Conservation (phyloP, 1,140 invertebrate species). For the Ips nitidus region DNA sequence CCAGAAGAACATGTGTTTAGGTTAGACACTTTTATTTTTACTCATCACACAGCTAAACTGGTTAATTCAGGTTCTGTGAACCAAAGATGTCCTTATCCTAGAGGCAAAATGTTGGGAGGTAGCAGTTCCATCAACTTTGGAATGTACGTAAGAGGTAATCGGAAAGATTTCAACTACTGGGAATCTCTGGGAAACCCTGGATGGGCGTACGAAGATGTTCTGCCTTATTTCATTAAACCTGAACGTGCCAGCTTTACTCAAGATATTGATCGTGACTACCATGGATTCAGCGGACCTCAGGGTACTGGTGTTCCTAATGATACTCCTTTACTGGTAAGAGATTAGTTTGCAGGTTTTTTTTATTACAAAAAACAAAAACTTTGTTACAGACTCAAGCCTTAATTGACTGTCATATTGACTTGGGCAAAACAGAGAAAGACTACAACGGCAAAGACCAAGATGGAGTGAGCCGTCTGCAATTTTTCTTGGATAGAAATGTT, state of each 20-base stretch:
- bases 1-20: conserved; percentile 76
- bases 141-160: conserved; percentile 83
- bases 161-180: conserved; percentile 66
- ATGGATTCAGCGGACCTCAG: conserved; percentile 27
- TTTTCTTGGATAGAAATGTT: conserved; percentile 59
- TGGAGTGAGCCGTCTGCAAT: conserved; percentile 68
- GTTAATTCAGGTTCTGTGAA: conserved; percentile 54
- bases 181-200: conserved; percentile 64
- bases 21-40: conserved; percentile 50
- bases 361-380: background rate
- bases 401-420: conserved; percentile 54
- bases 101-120: conserved; percentile 71
- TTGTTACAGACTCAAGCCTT: conserved; percentile 8
- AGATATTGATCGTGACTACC: conserved; percentile 21
- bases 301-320: conserved; percentile 18
- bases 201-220: conserved; percentile 40
- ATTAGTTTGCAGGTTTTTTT: background rate
- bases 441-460: conserved; percentile 66
- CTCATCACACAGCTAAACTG: background rate
- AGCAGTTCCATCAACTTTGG: conserved; percentile 82
- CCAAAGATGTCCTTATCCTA: conserved; percentile 60
- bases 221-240: conserved; percentile 42
- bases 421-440: conserved; percentile 53
- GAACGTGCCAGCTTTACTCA: conserved; percentile 45
- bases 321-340: conserved; percentile 19